Evolutionary conservation across 2,888 invertebrate species (phyloP).

Genomic region (Lasioglossum lativentre): DNA sequence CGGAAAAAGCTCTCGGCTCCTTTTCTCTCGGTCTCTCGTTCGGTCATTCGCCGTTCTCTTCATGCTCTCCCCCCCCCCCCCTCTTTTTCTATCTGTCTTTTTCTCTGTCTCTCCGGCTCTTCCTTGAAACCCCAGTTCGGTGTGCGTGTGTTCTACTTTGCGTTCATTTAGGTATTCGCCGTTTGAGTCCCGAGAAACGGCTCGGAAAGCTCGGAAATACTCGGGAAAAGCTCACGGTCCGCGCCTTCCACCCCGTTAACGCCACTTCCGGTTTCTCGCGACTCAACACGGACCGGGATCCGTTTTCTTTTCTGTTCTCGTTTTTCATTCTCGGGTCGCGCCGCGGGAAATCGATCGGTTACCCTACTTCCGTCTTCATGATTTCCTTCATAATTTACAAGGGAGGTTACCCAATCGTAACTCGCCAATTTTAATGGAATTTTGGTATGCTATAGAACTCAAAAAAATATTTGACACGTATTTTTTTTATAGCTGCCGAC

Average conservation of each 20-base stretch:
- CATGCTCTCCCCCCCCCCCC: constrained; percentile 27
- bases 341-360: background rate
- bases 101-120: background rate
- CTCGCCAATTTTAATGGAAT: too few species aligned
- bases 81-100: constrained; percentile 15
- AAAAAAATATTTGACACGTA: too few species aligned
- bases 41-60: constrained; percentile 47
- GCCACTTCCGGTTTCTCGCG: constrained; percentile 29
- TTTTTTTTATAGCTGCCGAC: too few species aligned
- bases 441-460: too few species aligned
- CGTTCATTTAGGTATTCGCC: constrained; percentile 57
- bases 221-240: background rate
- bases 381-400: background rate
- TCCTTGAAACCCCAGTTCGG: constrained; percentile 24
- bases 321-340: background rate
- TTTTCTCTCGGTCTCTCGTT: constrained; percentile 49
- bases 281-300: constrained; percentile 39
- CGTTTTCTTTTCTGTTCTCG: constrained; percentile 17
- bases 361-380: background rate
- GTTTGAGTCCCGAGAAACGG: constrained; percentile 63
- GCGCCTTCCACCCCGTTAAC: background rate
- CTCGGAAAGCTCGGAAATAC: background rate
- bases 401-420: too few species aligned
- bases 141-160: constrained; percentile 69
- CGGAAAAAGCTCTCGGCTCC: constrained; percentile 41